phyloP scores from a whole-genome alignment of 2,797 vertebrate genomes.

The Syncerus caffer region DNA sequence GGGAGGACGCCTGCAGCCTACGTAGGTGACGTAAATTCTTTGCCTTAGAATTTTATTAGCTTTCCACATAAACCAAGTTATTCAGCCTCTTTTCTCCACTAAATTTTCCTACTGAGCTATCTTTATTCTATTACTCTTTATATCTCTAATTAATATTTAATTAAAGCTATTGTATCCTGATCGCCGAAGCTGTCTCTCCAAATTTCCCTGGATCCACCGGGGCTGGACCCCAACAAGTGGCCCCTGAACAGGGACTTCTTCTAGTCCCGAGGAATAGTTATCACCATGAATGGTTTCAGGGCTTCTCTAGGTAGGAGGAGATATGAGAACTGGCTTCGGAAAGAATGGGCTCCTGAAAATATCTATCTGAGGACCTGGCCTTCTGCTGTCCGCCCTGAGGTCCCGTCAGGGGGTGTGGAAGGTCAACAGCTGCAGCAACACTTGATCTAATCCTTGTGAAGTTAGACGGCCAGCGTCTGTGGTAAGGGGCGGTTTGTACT shows the following conservation, averaged over 20 bases:
- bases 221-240: no score
- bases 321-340: not conserved
- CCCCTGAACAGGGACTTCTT: not conserved
- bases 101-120: no score
- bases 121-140: no score
- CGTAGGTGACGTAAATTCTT: no score
- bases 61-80: no score
- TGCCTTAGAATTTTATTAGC: no score
- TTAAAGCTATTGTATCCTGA: no score
- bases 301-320: not conserved
- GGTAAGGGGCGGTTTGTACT: not conserved
- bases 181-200: no score
- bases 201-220: no score
- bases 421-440: rapidly evolving
- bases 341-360: not conserved
- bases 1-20: no score
- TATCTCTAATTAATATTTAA: no score
- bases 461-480: not conserved
- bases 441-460: not conserved
- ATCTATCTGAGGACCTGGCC: not conserved
- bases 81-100: no score
- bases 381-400: rapidly evolving
- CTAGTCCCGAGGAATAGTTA: not conserved
- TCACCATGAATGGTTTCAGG: not conserved
- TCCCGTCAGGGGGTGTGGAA: rapidly evolving